Evolutionary conservation across 2,113 vertebrate genomes (phyloP).

Genomic region (Phasianus colchicus): DNA sequence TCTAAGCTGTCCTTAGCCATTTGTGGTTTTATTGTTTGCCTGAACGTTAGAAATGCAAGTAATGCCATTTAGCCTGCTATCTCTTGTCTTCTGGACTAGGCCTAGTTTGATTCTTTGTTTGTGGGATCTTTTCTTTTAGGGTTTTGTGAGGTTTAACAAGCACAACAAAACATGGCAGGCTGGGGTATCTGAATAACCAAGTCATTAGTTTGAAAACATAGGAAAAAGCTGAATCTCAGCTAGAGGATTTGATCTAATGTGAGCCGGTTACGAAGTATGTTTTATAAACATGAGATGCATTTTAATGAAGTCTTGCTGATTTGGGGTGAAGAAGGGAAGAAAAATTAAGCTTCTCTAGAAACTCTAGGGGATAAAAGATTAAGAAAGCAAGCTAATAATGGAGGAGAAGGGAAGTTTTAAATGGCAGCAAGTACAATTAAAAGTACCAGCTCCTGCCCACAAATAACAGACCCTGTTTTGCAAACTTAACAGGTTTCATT

Average conservation of each 20-base stretch:
- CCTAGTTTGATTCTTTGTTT: background rate
- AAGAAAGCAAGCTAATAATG: conserved; percentile 4
- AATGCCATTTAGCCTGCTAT: background rate
- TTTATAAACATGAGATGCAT: background rate
- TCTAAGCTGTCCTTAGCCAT: background rate
- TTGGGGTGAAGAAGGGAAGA: background rate
- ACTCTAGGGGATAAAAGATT: background rate
- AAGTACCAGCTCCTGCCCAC: conserved; percentile 17
- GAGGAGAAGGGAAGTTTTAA: background rate
- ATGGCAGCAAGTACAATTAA: background rate
- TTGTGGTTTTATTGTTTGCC: background rate
- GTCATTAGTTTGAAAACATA: background rate
- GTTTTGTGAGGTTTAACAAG: background rate
- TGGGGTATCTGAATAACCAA: background rate
- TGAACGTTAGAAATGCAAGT: background rate
- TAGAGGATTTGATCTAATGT: background rate
- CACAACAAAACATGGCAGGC: background rate
- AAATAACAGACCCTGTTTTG: conserved; percentile 30
- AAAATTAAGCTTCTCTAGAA: conserved; percentile 10
- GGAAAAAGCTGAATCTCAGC: background rate
- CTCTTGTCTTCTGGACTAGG: background rate
- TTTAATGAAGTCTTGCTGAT: background rate
- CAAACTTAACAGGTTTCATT: conserved; percentile 42
- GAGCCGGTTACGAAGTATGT: background rate
- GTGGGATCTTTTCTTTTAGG: background rate